These are phyloP conservation scores for Drosophila aff. DNA, from an alignment of 1,140 invertebrate genomes.

Conservation along the genomic window DNA sequence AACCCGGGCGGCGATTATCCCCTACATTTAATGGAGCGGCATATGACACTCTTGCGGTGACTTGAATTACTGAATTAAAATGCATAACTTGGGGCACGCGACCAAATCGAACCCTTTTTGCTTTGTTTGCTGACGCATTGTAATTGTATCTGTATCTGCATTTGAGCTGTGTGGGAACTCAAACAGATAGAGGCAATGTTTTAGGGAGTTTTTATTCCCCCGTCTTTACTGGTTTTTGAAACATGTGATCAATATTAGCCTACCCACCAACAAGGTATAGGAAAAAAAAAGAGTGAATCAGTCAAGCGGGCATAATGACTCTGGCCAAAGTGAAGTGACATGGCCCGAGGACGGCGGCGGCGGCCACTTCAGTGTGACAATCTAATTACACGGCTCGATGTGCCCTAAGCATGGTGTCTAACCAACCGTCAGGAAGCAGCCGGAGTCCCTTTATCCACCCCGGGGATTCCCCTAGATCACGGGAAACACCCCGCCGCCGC, in stretches of 20 bases:
- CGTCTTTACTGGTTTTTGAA: neutral
- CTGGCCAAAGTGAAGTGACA: slow-evolving; percentile 34
- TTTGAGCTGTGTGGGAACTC: slow-evolving; percentile 22
- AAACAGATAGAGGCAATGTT: neutral
- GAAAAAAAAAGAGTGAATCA: slow-evolving; percentile 31
- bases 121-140: slow-evolving; percentile 10
- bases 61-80: slow-evolving; percentile 26
- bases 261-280: neutral
- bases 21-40: slow-evolving; percentile 15
- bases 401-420: slow-evolving; percentile 49
- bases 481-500: neutral
- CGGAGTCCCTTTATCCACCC: neutral
- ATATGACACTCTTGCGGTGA: slow-evolving; percentile 32
- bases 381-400: slow-evolving; percentile 79
- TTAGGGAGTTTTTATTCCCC: too few species aligned
- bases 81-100: slow-evolving; percentile 28
- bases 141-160: slow-evolving; percentile 1
- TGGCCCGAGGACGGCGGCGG: slow-evolving; percentile 22
- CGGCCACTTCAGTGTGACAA: slow-evolving; percentile 75
- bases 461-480: neutral
- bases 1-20: slow-evolving; percentile 33
- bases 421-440: slow-evolving; percentile 9
- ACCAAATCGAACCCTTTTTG: slow-evolving; percentile 18
- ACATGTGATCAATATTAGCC: slow-evolving; percentile 12
- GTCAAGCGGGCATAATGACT: slow-evolving; percentile 56